Percentiles rank a stretch among this genome's conserved stretches.
These are phyloP conservation scores for Spodoptera picta DNA, from an alignment of 2,888 invertebrate genomes.

Conservation along the genomic window DNA sequence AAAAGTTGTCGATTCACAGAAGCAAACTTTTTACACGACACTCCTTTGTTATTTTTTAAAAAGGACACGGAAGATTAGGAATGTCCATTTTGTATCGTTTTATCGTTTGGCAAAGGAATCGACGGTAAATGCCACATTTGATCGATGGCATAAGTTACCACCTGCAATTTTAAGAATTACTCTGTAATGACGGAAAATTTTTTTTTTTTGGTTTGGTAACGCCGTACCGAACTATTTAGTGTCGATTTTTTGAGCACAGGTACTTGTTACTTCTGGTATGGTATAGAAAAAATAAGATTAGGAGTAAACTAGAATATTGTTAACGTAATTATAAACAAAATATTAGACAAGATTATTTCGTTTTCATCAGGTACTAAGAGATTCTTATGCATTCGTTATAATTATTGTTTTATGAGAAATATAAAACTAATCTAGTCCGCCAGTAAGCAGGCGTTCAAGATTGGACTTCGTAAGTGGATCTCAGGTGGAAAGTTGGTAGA, in stretches of 20 bases:
- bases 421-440: too few species aligned
- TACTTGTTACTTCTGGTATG: background rate
- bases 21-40: slow-evolving; percentile 67
- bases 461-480: too few species aligned
- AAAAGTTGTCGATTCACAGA: slow-evolving; percentile 54
- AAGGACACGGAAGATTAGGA: slow-evolving; percentile 83
- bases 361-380: too few species aligned
- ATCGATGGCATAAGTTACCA: slow-evolving; percentile 77
- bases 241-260: background rate
- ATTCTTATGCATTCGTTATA: too few species aligned
- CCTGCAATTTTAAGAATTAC: slow-evolving; percentile 71
- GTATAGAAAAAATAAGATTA: too few species aligned
- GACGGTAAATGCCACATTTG: slow-evolving; percentile 83
- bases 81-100: slow-evolving; percentile 83
- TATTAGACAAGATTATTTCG: too few species aligned
- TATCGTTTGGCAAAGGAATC: slow-evolving; percentile 66
- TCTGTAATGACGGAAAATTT: slow-evolving; percentile 44
- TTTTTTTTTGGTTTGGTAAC: slow-evolving; percentile 31
- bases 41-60: slow-evolving; percentile 80
- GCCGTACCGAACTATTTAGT: slow-evolving; percentile 2
- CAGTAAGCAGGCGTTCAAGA: too few species aligned
- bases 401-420: too few species aligned
- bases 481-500: too few species aligned
- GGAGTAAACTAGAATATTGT: too few species aligned
- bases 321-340: too few species aligned